Evolutionary conservation across 2,888 invertebrate genomes (phyloP).

Genomic region (Coecobrya sp.): DNA sequence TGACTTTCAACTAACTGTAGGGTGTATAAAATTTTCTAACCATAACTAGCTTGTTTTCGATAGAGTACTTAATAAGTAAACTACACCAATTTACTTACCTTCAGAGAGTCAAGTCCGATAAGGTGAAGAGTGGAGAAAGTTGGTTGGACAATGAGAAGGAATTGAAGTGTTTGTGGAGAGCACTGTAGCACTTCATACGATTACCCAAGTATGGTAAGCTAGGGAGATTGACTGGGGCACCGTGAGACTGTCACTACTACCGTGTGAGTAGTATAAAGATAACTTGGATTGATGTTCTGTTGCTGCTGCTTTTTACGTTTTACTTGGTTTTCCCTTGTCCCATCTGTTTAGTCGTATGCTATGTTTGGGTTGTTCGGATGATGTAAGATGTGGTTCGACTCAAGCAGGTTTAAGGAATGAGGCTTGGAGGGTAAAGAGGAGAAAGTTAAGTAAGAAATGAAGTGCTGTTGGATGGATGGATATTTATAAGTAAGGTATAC

Average conservation of each 20-base stretch:
- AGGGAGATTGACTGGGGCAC: not conserved
- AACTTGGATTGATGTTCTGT: not conserved
- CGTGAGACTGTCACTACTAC: not conserved
- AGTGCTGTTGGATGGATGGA: conserved; percentile 72
- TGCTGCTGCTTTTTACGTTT: not conserved
- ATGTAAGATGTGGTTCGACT: conserved; percentile 44
- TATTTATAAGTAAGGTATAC: conserved; percentile 53
- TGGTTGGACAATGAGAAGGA: not conserved
- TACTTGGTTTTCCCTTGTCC: not conserved
- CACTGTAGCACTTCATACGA: not conserved
- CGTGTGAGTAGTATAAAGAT: not conserved
- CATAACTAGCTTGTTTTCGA: too few species aligned
- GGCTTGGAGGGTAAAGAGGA: conserved; percentile 84
- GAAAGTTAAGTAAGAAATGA: conserved; percentile 85
- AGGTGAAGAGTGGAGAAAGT: not conserved
- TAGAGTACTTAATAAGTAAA: too few species aligned
- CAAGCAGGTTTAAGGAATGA: conserved; percentile 84
- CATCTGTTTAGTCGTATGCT: not conserved
- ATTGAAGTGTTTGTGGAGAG: not conserved
- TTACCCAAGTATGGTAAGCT: not conserved
- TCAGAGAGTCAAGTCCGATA: not conserved
- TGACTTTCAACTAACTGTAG: too few species aligned
- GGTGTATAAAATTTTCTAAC: too few species aligned
- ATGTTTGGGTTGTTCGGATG: conserved; percentile 20
- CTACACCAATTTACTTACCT: conserved; percentile 18